Evolutionary conservation across 2,888 invertebrate genomes (phyloP).

Genomic region (Teleogryllus oceanicus): DNA sequence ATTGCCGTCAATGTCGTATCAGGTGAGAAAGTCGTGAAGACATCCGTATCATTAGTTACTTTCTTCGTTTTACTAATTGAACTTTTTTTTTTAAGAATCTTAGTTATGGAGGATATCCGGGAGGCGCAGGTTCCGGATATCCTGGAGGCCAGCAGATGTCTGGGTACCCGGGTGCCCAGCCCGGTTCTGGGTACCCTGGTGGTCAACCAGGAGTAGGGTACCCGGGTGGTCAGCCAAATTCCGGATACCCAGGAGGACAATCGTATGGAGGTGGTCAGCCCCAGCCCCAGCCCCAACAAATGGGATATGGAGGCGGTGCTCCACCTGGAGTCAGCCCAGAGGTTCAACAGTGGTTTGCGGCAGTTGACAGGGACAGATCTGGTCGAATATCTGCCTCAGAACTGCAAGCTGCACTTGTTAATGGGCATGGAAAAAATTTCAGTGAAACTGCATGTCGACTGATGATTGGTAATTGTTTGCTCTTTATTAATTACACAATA

Average conservation of each 20-base stretch:
- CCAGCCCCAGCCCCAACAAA: slow-evolving; percentile 22
- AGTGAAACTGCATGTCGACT: slow-evolving; percentile 78
- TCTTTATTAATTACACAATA: neutral
- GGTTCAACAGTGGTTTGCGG: slow-evolving; percentile 76
- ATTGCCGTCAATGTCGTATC: too few relatives aligned
- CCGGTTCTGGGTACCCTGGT: slow-evolving; percentile 28
- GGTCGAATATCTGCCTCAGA: slow-evolving; percentile 76
- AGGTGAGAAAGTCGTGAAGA: too few relatives aligned
- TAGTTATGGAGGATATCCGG: slow-evolving; percentile 33
- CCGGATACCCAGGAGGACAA: slow-evolving; percentile 26
- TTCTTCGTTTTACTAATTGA: too few relatives aligned
- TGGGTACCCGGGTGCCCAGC: slow-evolving; percentile 34
- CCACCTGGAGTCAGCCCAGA: slow-evolving; percentile 59
- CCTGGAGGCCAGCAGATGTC: slow-evolving; percentile 32
- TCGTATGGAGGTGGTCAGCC: slow-evolving; percentile 33
- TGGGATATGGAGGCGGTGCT: slow-evolving; percentile 39
- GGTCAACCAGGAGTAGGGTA: slow-evolving; percentile 29
- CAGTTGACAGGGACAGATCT: slow-evolving; percentile 79
- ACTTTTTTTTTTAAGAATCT: neutral
- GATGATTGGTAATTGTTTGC: slow-evolving; percentile 69
- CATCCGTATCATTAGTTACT: too few relatives aligned
- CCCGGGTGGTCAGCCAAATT: slow-evolving; percentile 22
- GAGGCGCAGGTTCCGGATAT: slow-evolving; percentile 32
- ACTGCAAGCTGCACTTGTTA: slow-evolving; percentile 75
- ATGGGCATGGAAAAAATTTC: slow-evolving; percentile 79